phyloP scores from a whole-genome alignment of 2,113 vertebrate species.

The Girardinichthys multiradiatus region DNA sequence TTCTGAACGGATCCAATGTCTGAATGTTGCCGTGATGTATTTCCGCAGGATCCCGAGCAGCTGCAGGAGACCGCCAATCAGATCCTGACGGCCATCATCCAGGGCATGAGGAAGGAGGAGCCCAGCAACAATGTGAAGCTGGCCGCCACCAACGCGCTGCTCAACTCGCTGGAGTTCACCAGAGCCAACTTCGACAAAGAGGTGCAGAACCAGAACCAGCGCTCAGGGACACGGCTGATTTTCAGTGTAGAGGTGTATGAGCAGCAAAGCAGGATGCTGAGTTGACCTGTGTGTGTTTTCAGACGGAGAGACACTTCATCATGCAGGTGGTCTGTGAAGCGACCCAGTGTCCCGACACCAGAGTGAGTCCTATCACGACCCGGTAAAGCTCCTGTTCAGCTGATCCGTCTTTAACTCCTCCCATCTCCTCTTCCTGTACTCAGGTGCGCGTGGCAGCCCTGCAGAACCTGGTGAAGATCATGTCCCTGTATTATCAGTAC shows the following conservation, averaged over 20 bases:
- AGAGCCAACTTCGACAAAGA: conserved; percentile 99
- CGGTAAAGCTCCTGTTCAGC: neutral
- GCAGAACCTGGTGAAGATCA: conserved; percentile 99
- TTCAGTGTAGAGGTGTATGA: no score
- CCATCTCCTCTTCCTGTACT: neutral
- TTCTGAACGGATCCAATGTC: neutral
- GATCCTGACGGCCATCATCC: conserved; percentile 98
- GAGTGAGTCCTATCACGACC: conserved; percentile 83
- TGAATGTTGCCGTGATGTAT: neutral
- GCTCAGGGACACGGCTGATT: neutral
- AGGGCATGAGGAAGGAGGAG: conserved; percentile 99
- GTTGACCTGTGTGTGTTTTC: conserved; percentile 10
- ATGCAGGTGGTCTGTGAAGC: conserved; percentile 99
- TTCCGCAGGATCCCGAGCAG: conserved; percentile 92
- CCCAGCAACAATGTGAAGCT: conserved; percentile 98
- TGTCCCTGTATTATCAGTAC: conserved; percentile 98
- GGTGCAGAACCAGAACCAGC: conserved; percentile 70
- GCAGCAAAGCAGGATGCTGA: no score
- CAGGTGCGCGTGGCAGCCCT: conserved; percentile 97
- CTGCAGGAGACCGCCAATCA: conserved; percentile 98
- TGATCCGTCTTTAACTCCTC: neutral
- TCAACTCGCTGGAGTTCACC: conserved; percentile 99
- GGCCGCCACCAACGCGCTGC: conserved; percentile 96
- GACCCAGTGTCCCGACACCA: conserved; percentile 95
- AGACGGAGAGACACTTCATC: conserved; percentile 99